Conservation (phyloP, 2,113 vertebrate species). For the Gorsachius goisagi region DNA sequence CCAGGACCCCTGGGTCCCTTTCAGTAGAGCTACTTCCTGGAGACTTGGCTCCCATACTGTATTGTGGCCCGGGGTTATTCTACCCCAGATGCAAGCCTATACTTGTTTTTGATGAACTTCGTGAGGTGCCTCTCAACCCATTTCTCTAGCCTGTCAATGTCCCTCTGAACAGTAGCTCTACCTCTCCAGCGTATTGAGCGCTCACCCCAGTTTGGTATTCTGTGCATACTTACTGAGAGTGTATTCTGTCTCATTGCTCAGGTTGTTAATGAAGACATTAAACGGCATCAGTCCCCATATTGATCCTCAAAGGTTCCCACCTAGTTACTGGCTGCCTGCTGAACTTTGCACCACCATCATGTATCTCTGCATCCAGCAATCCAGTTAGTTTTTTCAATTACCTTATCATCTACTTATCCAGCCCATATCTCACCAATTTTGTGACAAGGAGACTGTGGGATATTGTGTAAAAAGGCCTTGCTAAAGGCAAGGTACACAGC, state of each 20-base stretch:
- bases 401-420: not conserved
- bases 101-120: not conserved
- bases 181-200: rapidly evolving
- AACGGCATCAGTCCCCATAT: rapidly evolving
- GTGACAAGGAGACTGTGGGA: not conserved
- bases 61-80: not conserved
- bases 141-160: not conserved
- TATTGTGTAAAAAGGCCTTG: not conserved
- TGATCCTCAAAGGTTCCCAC: not conserved
- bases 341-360: not conserved
- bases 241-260: not conserved
- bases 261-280: not conserved
- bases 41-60: not conserved
- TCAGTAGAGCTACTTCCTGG: not conserved
- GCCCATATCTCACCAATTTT: not conserved
- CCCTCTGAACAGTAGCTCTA: not conserved
- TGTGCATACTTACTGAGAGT: not conserved
- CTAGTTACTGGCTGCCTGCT: not conserved
- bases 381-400: not conserved
- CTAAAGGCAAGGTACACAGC: not conserved
- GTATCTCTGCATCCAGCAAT: not conserved
- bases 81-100: not conserved
- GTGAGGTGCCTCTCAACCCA: not conserved
- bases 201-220: not conserved
- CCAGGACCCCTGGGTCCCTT: too few relatives aligned